phyloP scores from a whole-genome alignment of 2,888 invertebrate genomes.

The Masnerella sp. region DNA sequence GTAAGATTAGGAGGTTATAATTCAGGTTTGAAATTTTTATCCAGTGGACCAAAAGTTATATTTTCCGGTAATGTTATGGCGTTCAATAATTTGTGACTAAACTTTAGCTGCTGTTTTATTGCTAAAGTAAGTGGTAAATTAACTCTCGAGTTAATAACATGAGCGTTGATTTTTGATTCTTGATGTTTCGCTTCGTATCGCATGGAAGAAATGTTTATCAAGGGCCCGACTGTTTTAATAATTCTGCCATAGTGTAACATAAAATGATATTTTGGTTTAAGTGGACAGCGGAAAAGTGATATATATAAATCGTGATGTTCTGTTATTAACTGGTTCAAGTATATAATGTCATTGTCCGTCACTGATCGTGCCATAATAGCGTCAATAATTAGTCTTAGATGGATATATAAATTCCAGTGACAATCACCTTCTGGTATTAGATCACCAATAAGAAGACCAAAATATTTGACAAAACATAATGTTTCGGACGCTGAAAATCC shows the following conservation, averaged over 20 bases:
- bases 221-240: constrained; percentile 10
- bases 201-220: constrained; percentile 29
- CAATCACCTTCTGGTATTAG: background rate
- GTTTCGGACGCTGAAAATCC: constrained; percentile 22
- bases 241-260: constrained; percentile 28
- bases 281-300: background rate
- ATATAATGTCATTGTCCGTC: background rate
- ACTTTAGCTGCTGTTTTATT: constrained; percentile 36
- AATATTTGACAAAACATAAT: constrained; percentile 9
- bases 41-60: background rate
- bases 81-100: constrained; percentile 13
- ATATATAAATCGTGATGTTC: constrained; percentile 22
- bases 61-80: background rate
- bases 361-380: background rate
- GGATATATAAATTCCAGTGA: constrained; percentile 7
- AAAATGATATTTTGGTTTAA: constrained; percentile 16
- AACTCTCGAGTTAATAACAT: constrained; percentile 8
- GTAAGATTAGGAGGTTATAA: background rate
- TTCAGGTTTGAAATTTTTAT: background rate
- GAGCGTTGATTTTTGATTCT: constrained; percentile 17
- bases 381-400: constrained; percentile 7
- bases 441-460: constrained; percentile 21
- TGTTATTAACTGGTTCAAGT: constrained; percentile 8
- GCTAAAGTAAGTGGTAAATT: constrained; percentile 30
- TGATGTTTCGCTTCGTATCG: constrained; percentile 23